Percentiles rank a stretch among this genome's conserved stretches.
phyloP scores from a whole-genome alignment of 2,113 vertebrate species.

The Catharus bicknelli region DNA sequence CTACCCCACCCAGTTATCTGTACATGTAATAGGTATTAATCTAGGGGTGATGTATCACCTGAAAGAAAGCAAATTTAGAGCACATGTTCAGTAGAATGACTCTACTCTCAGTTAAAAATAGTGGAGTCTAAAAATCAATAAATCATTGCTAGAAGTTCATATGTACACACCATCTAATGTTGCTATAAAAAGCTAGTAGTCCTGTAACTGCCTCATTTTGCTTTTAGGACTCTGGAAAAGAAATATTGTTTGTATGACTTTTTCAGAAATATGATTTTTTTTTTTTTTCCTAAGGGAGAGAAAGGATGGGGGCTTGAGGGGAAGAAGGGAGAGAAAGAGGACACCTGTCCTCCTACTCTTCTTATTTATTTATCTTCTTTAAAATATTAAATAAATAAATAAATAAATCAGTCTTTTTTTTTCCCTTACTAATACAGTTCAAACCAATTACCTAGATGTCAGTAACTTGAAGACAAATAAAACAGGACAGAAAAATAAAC shows the following conservation, averaged over 20 bases:
- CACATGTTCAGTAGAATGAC: neutral
- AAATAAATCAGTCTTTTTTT: neutral
- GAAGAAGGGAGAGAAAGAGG: neutral
- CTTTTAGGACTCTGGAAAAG: neutral
- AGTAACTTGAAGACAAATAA: neutral
- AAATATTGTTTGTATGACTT: neutral
- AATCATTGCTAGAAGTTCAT: neutral
- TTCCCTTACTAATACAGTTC: neutral
- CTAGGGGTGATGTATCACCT: rapidly evolving
- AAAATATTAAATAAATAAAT: neutral
- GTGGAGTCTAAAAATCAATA: neutral
- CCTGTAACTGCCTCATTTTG: neutral
- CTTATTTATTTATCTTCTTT: neutral
- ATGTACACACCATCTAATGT: neutral
- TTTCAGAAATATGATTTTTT: neutral
- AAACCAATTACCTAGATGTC: neutral
- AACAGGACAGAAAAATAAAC: neutral
- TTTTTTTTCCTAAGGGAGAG: neutral
- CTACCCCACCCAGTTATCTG: neutral
- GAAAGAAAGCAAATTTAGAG: neutral
- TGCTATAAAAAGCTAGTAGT: neutral
- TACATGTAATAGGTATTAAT: neutral
- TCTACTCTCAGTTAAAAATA: neutral
- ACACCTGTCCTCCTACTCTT: neutral
- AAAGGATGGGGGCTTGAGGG: neutral